phyloP scores from a whole-genome alignment of 2,797 vertebrate genomes.

The Neosalanx taihuensis region DNA sequence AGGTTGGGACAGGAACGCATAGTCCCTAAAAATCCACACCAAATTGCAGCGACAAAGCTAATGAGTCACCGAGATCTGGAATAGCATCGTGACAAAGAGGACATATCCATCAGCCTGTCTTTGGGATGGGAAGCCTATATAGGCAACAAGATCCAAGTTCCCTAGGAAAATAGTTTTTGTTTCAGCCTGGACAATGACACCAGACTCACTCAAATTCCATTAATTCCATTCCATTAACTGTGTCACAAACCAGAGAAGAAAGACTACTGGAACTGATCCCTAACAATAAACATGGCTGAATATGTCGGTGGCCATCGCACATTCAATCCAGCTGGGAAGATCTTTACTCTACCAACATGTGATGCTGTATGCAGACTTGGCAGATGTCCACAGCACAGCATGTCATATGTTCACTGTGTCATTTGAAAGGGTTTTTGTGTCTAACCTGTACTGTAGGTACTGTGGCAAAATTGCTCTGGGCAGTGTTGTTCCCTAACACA shows the following conservation, averaged over 20 bases:
- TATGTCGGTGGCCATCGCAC: no score
- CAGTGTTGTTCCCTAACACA: no score
- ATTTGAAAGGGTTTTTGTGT: no score
- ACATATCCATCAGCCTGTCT: constrained; percentile 39
- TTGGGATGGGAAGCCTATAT: constrained; percentile 26
- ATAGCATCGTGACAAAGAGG: constrained; percentile 35
- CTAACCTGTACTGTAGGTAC: no score
- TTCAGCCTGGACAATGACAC: not conserved
- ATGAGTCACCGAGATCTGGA: constrained; percentile 63
- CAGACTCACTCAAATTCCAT: not conserved
- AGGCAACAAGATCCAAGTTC: constrained; percentile 17
- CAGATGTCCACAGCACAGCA: no score
- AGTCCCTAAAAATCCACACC: constrained; percentile 54
- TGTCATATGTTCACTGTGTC: no score
- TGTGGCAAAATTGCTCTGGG: no score
- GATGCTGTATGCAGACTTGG: no score
- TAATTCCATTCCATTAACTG: no score
- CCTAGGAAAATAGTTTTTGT: constrained; percentile 27
- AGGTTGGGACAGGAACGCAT: constrained; percentile 53
- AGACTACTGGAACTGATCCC: not conserved
- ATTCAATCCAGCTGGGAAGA: no score
- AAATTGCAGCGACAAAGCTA: constrained; percentile 71
- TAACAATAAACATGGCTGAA: no score
- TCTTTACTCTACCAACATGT: no score
- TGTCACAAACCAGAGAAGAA: not conserved